phyloP scores from a whole-genome alignment of 2,888 invertebrate genomes.

The Eristalis tenax region DNA sequence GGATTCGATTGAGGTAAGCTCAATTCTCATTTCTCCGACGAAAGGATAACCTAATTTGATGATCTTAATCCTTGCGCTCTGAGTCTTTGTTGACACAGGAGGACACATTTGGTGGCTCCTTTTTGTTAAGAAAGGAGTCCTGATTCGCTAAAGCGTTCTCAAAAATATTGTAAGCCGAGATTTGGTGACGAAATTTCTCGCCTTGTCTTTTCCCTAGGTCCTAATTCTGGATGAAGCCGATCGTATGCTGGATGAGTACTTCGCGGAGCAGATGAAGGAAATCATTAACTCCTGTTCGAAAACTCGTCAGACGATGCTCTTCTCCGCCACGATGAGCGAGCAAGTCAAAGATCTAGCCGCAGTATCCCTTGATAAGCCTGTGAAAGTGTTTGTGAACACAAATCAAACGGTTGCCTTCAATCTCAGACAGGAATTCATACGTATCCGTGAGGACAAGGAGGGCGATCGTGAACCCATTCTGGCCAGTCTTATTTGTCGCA shows the following conservation, averaged over 20 bases:
- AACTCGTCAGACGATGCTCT: conserved; percentile 96
- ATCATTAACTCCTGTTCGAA: conserved; percentile 95
- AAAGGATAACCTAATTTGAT: conserved; percentile 74
- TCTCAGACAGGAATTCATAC: conserved; percentile 96
- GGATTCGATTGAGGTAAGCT: conserved; percentile 91
- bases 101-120: conserved; percentile 44
- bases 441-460: conserved; percentile 94
- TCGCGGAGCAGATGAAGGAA: conserved; percentile 99
- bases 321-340: conserved; percentile 99
- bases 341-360: conserved; percentile 97
- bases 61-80: conserved; percentile 81
- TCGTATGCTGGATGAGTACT: conserved; percentile 98
- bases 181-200: not conserved
- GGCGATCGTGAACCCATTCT: conserved; percentile 95
- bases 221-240: conserved; percentile 86
- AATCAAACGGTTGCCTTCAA: conserved; percentile 98
- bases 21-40: not conserved
- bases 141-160: conserved; percentile 69
- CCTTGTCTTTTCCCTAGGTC: conserved; percentile 74
- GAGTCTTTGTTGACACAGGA: conserved; percentile 71
- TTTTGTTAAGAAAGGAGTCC: conserved; percentile 73
- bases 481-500: conserved; percentile 91
- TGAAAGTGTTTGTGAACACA: conserved; percentile 97
- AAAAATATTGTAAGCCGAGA: not conserved
- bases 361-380: conserved; percentile 95